These are phyloP conservation scores for Hypolimnas misippus DNA, from an alignment of 2,888 invertebrate genomes.

Conservation along the genomic window DNA sequence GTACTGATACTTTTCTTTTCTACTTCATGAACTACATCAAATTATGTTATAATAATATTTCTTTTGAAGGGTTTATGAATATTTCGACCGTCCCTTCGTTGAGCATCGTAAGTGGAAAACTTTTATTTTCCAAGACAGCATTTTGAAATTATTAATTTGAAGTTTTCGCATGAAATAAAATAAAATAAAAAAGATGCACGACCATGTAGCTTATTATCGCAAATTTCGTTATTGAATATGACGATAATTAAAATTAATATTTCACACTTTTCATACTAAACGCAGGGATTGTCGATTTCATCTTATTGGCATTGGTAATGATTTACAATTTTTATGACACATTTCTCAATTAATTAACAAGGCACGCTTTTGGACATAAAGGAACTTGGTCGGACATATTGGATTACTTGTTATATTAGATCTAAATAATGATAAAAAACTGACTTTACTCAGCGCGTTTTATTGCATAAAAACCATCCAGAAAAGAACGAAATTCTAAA, in stretches of 20 bases:
- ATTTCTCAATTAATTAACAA: slow-evolving; percentile 46
- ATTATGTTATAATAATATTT: not conserved
- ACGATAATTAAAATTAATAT: too few species aligned
- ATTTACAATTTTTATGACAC: slow-evolving; percentile 7
- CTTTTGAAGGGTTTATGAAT: not conserved
- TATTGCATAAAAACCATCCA: not conserved
- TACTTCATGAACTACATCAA: slow-evolving; percentile 2
- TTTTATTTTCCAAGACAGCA: too few species aligned
- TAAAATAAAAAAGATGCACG: too few species aligned
- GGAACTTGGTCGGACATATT: slow-evolving; percentile 57
- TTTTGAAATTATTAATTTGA: not conserved
- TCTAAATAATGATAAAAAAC: not conserved
- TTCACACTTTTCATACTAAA: not conserved
- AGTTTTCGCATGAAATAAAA: too few species aligned
- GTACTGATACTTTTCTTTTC: not conserved
- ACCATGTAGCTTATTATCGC: too few species aligned
- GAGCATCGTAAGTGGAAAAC: not conserved
- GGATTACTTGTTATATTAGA: slow-evolving; percentile 15
- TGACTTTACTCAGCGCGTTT: not conserved
- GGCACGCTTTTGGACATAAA: slow-evolving; percentile 60
- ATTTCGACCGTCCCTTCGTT: not conserved
- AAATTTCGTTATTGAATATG: too few species aligned
- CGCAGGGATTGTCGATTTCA: not conserved
- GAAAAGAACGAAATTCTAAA: too few species aligned
- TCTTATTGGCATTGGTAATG: not conserved